Evolutionary conservation across 2,113 vertebrate species (phyloP).

Genomic region (Osmerus mordax): DNA sequence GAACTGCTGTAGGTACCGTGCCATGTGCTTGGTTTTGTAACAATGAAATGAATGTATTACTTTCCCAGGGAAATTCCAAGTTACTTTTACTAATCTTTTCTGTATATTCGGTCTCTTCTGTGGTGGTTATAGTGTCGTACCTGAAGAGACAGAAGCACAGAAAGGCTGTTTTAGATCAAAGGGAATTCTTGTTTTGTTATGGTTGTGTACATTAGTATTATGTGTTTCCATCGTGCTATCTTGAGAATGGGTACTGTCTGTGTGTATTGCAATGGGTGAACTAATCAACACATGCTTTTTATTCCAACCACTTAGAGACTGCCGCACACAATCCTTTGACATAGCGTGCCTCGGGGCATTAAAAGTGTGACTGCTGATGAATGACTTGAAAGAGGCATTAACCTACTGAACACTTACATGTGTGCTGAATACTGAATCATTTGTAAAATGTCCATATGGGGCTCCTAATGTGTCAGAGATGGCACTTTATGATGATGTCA

Average conservation of each 20-base stretch:
- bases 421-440: no score
- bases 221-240: neutral
- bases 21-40: neutral
- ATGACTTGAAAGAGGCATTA: no score
- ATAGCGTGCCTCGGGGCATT: no score
- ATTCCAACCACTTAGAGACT: neutral
- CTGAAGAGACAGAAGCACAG: conserved; percentile 27
- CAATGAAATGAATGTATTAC: conserved; percentile 45
- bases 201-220: conserved; percentile 18
- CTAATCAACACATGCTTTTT: neutral
- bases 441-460: no score
- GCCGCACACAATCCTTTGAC: no score
- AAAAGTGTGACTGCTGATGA: no score
- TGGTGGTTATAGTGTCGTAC: conserved; percentile 4
- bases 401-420: no score
- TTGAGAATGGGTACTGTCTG: neutral
- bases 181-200: conserved; percentile 43
- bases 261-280: conserved; percentile 7
- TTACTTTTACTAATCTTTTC: conserved; percentile 19
- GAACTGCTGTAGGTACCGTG: neutral
- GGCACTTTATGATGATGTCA: neutral
- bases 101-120: conserved; percentile 38
- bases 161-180: neutral
- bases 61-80: conserved; percentile 60
- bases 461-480: neutral